Conservation (phyloP, 2,797 vertebrate genomes). For the Tenualosa ilisha region DNA sequence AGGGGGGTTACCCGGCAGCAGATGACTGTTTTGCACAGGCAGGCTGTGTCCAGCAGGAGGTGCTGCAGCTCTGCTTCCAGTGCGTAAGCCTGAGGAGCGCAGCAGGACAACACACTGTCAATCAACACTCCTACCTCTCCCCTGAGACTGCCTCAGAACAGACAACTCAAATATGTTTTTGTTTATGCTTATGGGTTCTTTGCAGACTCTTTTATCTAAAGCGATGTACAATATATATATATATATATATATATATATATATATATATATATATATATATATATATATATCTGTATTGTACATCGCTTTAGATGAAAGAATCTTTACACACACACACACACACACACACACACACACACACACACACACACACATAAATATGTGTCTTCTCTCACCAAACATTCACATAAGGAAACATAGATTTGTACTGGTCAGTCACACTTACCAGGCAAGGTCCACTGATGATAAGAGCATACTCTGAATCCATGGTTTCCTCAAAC, state of each 20-base stretch:
- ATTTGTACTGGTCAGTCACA: neutral
- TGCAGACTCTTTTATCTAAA: too few relatives aligned
- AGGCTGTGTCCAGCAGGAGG: constrained; percentile 77
- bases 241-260: too few relatives aligned
- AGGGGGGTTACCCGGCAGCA: constrained; percentile 84
- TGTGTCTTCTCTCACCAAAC: too few relatives aligned
- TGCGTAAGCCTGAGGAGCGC: constrained; percentile 68
- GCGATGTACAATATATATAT: too few relatives aligned
- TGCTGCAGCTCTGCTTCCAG: constrained; percentile 78
- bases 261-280: too few relatives aligned
- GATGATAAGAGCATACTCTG: constrained; percentile 80
- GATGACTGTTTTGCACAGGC: constrained; percentile 81
- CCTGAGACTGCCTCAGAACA: neutral
- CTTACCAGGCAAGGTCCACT: constrained; percentile 82
- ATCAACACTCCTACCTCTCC: neutral
- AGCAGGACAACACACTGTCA: neutral
- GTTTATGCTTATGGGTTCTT: too few relatives aligned
- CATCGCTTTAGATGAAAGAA: too few relatives aligned
- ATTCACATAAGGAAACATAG: neutral
- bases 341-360: too few relatives aligned
- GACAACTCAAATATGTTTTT: neutral
- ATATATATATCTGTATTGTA: too few relatives aligned
- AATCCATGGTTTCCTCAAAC: constrained; percentile 72
- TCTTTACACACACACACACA: too few relatives aligned
- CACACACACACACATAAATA: too few relatives aligned